Evolutionary conservation across 2,797 vertebrate species (phyloP).

Genomic region (Gallinago solitaria): DNA sequence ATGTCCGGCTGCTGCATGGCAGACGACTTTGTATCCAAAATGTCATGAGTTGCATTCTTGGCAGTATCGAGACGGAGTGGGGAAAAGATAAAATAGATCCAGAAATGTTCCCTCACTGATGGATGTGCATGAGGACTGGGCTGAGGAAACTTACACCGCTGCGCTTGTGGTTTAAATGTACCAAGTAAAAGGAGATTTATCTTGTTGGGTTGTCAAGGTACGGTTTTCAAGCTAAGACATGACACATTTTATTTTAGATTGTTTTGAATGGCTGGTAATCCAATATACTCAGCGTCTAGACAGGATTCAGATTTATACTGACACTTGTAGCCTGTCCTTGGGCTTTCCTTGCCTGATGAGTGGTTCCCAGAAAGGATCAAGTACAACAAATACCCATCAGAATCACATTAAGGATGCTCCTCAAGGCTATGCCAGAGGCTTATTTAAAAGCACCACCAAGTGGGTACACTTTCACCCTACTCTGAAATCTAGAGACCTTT

Average conservation of each 20-base stretch:
- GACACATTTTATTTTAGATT: not conserved
- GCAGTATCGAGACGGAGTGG: not conserved
- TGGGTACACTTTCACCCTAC: accelerated
- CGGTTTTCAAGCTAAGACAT: not conserved
- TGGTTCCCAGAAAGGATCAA: not conserved
- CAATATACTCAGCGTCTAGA: not conserved
- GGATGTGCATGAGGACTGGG: accelerated
- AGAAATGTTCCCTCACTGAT: not conserved
- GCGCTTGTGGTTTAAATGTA: not conserved
- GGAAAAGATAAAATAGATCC: not conserved
- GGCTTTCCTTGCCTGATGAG: not conserved
- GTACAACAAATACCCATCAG: not conserved
- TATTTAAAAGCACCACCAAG: not conserved
- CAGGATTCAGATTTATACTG: not conserved
- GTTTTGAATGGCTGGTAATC: not conserved
- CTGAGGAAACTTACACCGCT: not conserved
- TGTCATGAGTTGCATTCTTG: not conserved
- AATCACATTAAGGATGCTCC: not conserved
- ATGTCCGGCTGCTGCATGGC: not conserved
- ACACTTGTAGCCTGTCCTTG: not conserved
- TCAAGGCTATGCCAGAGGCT: accelerated
- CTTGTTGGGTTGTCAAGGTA: not conserved
- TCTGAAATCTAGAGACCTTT: not conserved
- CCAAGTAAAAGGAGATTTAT: not conserved
- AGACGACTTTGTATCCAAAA: not conserved